Conservation (phyloP, 2,113 vertebrate genomes). For the Gnathochromis pfefferi region DNA sequence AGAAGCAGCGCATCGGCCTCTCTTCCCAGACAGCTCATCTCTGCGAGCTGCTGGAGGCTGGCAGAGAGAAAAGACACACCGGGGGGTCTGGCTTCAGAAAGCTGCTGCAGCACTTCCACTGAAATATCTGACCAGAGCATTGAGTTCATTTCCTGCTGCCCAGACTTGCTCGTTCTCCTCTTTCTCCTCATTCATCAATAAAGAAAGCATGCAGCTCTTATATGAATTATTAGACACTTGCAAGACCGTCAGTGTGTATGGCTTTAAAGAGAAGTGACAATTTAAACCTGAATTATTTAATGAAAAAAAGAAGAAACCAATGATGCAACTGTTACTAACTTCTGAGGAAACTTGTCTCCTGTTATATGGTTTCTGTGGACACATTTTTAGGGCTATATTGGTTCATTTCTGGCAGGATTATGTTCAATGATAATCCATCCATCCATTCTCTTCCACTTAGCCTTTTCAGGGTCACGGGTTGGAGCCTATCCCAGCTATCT, state of each 20-base stretch:
- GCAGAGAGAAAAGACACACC: conserved; percentile 26
- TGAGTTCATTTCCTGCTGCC: background rate
- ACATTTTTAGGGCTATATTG: background rate
- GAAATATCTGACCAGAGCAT: conserved; percentile 31
- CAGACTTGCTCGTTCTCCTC: background rate
- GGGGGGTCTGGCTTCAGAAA: conserved; percentile 43
- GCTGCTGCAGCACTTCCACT: conserved; percentile 14
- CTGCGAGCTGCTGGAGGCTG: conserved; percentile 44
- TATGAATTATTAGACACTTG: background rate
- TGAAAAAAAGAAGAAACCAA: background rate
- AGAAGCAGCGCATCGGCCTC: conserved; percentile 8
- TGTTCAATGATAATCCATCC: background rate
- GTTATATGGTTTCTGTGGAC: background rate
- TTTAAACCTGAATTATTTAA: background rate
- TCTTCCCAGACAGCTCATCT: conserved; percentile 42
- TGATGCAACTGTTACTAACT: background rate
- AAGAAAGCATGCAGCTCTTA: background rate
- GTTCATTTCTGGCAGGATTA: background rate
- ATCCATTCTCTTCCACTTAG: background rate
- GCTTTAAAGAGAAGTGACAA: background rate
- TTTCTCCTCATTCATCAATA: background rate
- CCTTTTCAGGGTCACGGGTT: background rate
- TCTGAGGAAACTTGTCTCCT: background rate
- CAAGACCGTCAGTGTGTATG: background rate
- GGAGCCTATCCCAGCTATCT: background rate